These are phyloP conservation scores for Sarcophaga peregrina DNA, from an alignment of 1,140 invertebrate genomes.

Conservation along the genomic window DNA sequence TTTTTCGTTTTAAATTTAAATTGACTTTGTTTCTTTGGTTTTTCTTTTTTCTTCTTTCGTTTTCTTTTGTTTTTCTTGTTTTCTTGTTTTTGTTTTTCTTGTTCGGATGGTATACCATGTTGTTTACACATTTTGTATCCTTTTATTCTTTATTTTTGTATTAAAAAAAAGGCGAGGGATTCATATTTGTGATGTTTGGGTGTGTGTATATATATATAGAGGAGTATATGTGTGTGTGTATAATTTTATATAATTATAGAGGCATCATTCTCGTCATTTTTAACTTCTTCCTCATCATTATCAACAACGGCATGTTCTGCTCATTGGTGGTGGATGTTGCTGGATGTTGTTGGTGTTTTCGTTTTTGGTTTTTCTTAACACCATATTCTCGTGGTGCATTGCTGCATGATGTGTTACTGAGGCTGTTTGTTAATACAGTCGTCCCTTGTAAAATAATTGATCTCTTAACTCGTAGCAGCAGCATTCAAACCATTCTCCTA, in stretches of 20 bases:
- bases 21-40: background rate
- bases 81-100: too few relatives aligned
- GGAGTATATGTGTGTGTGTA: background rate
- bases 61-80: too few relatives aligned
- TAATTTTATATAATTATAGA: constrained; percentile 10
- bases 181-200: too few relatives aligned
- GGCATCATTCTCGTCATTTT: background rate
- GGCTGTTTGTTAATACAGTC: background rate
- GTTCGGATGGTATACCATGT: too few relatives aligned
- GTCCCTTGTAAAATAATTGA: constrained; percentile 11
- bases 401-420: background rate
- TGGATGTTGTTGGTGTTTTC: too few relatives aligned
- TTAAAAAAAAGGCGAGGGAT: too few relatives aligned
- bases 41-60: background rate
- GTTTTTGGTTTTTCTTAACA: background rate
- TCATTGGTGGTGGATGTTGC: too few relatives aligned
- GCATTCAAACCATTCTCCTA: background rate
- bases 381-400: background rate
- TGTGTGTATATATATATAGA: background rate
- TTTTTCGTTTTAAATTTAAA: constrained; percentile 12
- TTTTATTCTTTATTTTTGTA: too few relatives aligned
- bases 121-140: too few relatives aligned
- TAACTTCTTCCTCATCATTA: background rate
- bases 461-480: constrained; percentile 2
- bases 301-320: background rate